A percentile compares a stretch with the other conserved stretches of the same genome.
Evolutionary conservation across 2,888 invertebrate species (phyloP).

Genomic region (Nemurella pictetii): DNA sequence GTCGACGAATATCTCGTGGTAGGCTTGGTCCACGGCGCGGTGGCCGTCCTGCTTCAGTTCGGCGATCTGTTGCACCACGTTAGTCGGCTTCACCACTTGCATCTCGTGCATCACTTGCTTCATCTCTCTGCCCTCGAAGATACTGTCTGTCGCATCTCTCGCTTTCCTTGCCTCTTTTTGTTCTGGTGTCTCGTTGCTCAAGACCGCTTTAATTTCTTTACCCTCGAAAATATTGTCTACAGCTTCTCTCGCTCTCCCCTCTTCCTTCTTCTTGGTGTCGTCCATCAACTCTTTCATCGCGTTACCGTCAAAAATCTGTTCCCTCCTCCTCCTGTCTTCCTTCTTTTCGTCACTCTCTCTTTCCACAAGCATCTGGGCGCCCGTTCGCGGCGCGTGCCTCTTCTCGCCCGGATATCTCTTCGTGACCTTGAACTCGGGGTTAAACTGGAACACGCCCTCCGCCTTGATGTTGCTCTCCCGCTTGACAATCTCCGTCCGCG

Average conservation of each 20-base stretch:
- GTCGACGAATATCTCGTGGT: conserved; percentile 6
- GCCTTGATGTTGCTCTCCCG: conserved; percentile 31
- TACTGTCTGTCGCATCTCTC: not conserved
- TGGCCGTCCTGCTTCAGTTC: not conserved
- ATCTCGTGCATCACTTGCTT: not conserved
- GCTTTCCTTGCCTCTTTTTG: not conserved
- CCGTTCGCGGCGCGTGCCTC: not conserved
- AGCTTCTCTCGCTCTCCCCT: not conserved
- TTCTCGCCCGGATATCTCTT: conserved; percentile 1
- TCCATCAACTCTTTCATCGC: not conserved
- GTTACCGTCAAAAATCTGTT: not conserved
- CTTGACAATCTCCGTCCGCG: conserved; percentile 23
- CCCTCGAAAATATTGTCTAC: not conserved
- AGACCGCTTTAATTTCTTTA: not conserved
- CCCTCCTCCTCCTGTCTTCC: not conserved
- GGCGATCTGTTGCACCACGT: not conserved
- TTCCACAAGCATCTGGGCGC: not conserved
- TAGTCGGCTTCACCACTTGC: not conserved
- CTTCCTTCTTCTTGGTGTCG: not conserved
- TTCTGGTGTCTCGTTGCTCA: not conserved
- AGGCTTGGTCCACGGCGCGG: not conserved
- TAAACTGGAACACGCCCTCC: conserved; percentile 33
- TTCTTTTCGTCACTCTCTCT: not conserved
- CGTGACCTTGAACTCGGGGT: conserved; percentile 16
- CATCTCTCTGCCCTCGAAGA: not conserved